Base-by-base conservation (phyloP, 1,140 invertebrate species). In the Drosophila lacteicornis region DNA sequence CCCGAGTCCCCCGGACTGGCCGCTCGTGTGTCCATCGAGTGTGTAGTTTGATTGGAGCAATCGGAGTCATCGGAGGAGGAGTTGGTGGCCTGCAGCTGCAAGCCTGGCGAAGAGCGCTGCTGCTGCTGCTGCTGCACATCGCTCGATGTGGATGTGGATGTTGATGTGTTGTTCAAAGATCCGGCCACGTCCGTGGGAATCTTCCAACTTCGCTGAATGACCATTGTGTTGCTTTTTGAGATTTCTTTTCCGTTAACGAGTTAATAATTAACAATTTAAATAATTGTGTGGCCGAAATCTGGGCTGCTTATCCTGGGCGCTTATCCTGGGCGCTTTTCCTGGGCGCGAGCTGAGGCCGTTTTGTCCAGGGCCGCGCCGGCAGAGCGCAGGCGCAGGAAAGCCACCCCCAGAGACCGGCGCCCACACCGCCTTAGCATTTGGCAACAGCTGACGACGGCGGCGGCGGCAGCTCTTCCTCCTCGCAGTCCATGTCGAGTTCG, bases 11-110 rank as follows among this genome's bases (percentile, higher is more conserved):
- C 47, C 7, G 88, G 85, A 75, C 91, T 91, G 13, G 91, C 85
- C 7, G 80, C 62, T 3, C 92, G 85, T 4, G 91, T 92, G 33
- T 84, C 91, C 84, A 92, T 91, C 3, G 91, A 92, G 30, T 91
- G 88, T 22, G 88, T 92, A 6, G 91, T 92, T 62, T 92, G 91
- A 68, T 91, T 92, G 17, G 91, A 92, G 53, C 91, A 91, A 42
- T 92, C 91, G 0, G 91, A 92, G 57, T 92, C 91, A 57, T 92
- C 91, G 0, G 91, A 91, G n/a, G 91, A 92, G 9, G 88, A 87
- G 40, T 80, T 90, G 8, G 50, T 43, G 30, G 63, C 40, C 74
- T 77, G 75, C 50, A 67, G 53, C 25, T 90, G 84, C 42, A 92
- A 22, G 22, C 65, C 66, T 36, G 77, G 60, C 25, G 87, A 91